phyloP scores from a whole-genome alignment of 2,797 vertebrate species.

The Monodelphis domestica region DNA sequence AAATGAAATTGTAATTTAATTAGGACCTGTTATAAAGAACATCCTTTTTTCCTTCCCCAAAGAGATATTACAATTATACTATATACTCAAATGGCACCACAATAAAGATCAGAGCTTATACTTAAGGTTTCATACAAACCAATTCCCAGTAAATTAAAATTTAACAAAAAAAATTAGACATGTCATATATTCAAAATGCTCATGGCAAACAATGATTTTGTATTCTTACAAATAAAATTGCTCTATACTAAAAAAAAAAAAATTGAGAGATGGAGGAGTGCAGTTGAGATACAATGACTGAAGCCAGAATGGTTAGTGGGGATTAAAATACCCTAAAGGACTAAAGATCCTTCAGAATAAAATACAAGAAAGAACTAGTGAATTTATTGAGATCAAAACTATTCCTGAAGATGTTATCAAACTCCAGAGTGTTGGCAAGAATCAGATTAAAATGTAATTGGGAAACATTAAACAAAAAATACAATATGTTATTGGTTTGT shows the following conservation, averaged over 20 bases:
- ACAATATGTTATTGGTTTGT: neutral
- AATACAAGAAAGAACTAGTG: neutral
- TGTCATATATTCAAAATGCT: conserved; percentile 99
- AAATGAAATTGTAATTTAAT: conserved; percentile 81
- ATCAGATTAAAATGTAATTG: neutral
- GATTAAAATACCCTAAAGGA: neutral
- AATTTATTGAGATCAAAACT: neutral
- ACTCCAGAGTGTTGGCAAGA: neutral
- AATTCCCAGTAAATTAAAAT: conserved; percentile 99
- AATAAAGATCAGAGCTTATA: conserved; percentile 87
- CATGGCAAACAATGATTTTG: conserved; percentile 99
- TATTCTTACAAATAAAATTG: conserved; percentile 99
- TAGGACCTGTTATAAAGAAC: conserved; percentile 84
- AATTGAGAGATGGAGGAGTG: neutral
- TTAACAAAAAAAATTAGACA: conserved; percentile 95
- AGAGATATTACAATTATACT: conserved; percentile 97
- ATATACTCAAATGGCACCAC: conserved; percentile 89
- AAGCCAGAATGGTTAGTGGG: neutral
- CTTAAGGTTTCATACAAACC: conserved; percentile 98
- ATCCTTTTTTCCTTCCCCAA: conserved; percentile 89
- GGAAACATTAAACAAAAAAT: neutral
- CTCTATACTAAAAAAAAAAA: conserved; percentile 95
- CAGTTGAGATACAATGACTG: neutral
- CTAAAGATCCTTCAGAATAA: neutral
- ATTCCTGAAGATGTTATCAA: neutral